Percentiles rank a stretch among this genome's conserved stretches.
Evolutionary conservation across 1,140 invertebrate species (phyloP).

Genomic region (Ericerus pela): DNA sequence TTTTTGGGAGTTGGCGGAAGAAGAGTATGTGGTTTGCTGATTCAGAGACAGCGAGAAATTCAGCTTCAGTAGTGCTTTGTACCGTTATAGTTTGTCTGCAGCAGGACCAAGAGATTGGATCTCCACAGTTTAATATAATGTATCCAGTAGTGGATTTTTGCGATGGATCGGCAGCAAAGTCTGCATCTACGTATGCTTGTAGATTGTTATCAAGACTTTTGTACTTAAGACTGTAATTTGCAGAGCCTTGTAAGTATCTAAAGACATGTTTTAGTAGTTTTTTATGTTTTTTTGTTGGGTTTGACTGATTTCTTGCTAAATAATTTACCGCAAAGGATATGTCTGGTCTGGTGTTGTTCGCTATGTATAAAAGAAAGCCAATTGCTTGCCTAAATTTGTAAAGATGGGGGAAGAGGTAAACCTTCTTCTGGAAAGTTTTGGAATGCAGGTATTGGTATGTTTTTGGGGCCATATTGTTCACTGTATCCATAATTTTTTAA

Average conservation of each 20-base stretch:
- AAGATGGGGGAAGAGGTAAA: slow-evolving; percentile 22
- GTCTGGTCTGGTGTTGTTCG: slow-evolving; percentile 28
- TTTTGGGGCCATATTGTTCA: not conserved
- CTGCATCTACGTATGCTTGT: slow-evolving; percentile 25
- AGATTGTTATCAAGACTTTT: not conserved
- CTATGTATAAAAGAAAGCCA: slow-evolving; percentile 28
- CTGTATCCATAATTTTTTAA: slow-evolving; percentile 24
- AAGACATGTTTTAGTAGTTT: slow-evolving; percentile 23
- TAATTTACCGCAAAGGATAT: slow-evolving; percentile 27
- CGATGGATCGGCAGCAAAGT: slow-evolving; percentile 26
- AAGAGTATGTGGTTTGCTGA: too few species aligned
- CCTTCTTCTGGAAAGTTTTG: slow-evolving; percentile 15
- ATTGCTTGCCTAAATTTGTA: slow-evolving; percentile 24
- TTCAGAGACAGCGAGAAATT: too few species aligned
- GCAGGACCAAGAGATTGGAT: too few species aligned
- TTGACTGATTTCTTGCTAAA: slow-evolving; percentile 18
- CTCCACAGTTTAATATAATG: slow-evolving; percentile 22
- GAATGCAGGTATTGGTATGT: slow-evolving; percentile 15
- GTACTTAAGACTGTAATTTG: slow-evolving; percentile 17
- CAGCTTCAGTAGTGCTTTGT: too few species aligned
- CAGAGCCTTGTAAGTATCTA: slow-evolving; percentile 28
- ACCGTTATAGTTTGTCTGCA: too few species aligned
- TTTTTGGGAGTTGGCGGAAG: too few species aligned
- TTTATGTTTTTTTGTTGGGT: not conserved
- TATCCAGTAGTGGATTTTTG: slow-evolving; percentile 28